phyloP scores from a whole-genome alignment of 2,797 vertebrate species.

The Coranthus polyacanthus region DNA sequence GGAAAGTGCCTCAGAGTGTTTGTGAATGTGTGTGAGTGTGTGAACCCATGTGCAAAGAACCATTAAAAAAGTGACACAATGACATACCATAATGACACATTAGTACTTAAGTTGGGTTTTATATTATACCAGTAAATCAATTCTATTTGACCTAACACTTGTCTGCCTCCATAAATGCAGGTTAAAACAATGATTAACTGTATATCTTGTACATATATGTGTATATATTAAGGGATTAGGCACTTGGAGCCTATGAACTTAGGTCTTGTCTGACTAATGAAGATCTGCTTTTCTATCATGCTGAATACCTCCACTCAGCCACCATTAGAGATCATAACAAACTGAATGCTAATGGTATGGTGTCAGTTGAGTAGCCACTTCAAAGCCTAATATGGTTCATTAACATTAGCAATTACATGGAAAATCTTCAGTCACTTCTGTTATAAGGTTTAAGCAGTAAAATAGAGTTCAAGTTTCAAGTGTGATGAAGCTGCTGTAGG shows the following conservation, averaged over 20 bases:
- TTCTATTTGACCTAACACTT: neutral
- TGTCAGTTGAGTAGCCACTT: conserved; percentile 37
- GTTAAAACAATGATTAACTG: neutral
- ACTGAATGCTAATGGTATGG: conserved; percentile 23
- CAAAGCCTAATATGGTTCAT: conserved; percentile 33
- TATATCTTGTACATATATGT: neutral
- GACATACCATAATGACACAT: conserved; percentile 9
- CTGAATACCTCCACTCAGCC: conserved; percentile 20
- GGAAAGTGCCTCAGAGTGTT: conserved; percentile 38
- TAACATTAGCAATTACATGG: conserved; percentile 27
- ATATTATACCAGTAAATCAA: neutral
- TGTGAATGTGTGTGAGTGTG: conserved; percentile 18
- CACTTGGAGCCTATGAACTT: neutral
- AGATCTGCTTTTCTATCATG: neutral
- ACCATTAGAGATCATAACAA: conserved; percentile 16
- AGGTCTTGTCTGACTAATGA: conserved; percentile 12
- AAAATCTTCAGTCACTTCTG: conserved; percentile 32
- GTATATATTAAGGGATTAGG: neutral
- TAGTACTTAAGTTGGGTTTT: conserved; percentile 7
- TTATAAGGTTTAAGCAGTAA: conserved; percentile 8
- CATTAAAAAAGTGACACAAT: conserved; percentile 21
- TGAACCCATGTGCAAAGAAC: conserved; percentile 16
- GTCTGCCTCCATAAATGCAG: neutral
- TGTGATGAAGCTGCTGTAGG: conserved; percentile 17
- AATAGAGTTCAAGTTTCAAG: conserved; percentile 13